Evolutionary conservation across 2,113 vertebrate genomes (phyloP), one percentile per base, ranked within the genome.

Genomic region (Mesoclemmys tuberculata): DNA sequence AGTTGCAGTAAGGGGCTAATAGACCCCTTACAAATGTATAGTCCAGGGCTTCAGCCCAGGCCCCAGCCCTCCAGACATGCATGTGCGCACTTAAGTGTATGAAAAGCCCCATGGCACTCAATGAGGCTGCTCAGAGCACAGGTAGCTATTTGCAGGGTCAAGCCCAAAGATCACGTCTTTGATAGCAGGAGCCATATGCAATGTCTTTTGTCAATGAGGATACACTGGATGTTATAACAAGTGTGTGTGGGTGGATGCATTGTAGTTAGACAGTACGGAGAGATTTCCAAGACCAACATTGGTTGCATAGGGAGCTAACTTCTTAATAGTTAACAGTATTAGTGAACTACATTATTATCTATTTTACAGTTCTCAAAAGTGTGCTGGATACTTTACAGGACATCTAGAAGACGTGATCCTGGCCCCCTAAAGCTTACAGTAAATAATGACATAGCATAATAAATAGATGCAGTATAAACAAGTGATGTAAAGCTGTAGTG

Each of bases 61-160:
- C 51, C 71, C 2, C 18, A 5, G 2, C 6, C n/a, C 52, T 46
- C 2, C 1, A 22, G 55, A 12, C 3, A 11, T 13, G 82, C 29
- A 3, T 52, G 55, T 56, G 55, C 10, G 5, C 10, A 26, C 55
- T 58, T 38, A 46, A 1, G n/a, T 56, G 64, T 2, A 5, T 8
- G 27, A 83, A 21, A 27, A n/a, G 80, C 56, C 80, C 19, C 87
- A 21, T n/a, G 49, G 38, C 58, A 58, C 44, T 41, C 1, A 0
- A 5, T 79, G 84, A 87, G 75, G 29, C 48, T 0, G 1, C 18
- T 44, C 41, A 22, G 38, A 38, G 3, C 1, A 35, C 51, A 52
- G 38, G 64, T 9, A 90, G 84, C 61, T 82, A 71, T 24, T 6
- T 13, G 35, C 49, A 52, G 55, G 31, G 19, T 71, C n/a, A 38